Evolutionary conservation across 2,113 vertebrate genomes (phyloP).

Genomic region (Gopherus flavomarginatus): DNA sequence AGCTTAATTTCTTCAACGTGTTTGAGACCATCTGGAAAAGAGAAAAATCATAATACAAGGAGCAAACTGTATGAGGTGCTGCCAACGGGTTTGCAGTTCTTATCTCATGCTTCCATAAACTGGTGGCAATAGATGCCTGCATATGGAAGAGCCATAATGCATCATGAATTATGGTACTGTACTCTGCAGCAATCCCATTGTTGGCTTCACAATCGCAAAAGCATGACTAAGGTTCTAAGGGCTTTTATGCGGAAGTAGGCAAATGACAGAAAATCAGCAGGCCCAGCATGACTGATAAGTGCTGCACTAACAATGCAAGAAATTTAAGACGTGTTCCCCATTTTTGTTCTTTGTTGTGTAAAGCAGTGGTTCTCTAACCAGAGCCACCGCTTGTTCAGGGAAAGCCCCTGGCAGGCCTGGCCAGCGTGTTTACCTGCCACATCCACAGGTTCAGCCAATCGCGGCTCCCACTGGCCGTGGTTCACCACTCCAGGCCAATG

Average conservation of each 20-base stretch:
- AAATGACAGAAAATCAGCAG: neutral
- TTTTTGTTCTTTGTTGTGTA: neutral
- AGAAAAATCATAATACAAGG: neutral
- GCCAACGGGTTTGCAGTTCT: neutral
- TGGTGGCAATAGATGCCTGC: neutral
- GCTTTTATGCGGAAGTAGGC: neutral
- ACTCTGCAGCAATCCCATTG: neutral
- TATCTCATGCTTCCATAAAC: neutral
- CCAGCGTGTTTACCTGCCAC: too few relatives aligned
- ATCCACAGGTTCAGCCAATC: too few relatives aligned
- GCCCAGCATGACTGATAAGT: neutral
- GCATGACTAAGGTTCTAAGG: neutral
- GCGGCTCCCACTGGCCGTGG: too few relatives aligned
- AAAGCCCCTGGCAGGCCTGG: too few relatives aligned
- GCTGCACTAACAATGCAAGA: accelerated
- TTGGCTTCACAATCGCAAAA: neutral
- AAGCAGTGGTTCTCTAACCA: neutral
- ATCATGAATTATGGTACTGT: accelerated
- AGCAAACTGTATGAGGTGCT: neutral
- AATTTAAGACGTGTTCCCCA: neutral
- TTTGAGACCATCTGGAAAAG: slow-evolving; percentile 87
- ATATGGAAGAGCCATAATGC: accelerated
- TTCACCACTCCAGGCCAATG: too few relatives aligned
- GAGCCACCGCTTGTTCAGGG: too few relatives aligned
- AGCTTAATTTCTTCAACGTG: slow-evolving; percentile 90